Evolutionary conservation across 2,113 vertebrate genomes (phyloP).

Genomic region (Callipepla californica): DNA sequence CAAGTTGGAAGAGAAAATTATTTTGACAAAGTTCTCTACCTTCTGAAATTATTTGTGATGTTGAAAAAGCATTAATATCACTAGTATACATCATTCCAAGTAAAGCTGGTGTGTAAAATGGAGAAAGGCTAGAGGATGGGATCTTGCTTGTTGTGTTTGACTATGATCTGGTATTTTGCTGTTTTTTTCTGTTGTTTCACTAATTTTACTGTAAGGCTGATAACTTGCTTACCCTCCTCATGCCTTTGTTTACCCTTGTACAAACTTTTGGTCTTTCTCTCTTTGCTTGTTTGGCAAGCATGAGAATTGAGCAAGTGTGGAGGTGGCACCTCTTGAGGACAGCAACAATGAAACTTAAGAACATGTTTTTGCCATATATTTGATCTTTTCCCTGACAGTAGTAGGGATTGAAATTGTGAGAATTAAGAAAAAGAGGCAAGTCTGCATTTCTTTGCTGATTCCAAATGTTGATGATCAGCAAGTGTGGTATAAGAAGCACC

Average conservation of each 20-base stretch:
- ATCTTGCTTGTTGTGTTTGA: neutral
- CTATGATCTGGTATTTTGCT: neutral
- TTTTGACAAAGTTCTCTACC: neutral
- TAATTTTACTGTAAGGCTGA: neutral
- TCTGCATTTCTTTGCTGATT: neutral
- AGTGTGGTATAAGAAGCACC: neutral
- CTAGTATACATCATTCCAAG: neutral
- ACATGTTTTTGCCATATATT: neutral
- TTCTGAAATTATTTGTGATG: neutral
- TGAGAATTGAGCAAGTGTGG: neutral
- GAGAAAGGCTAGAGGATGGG: neutral
- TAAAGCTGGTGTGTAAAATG: neutral
- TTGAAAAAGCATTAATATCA: neutral
- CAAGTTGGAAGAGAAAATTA: neutral
- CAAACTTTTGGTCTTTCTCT: neutral
- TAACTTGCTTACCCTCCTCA: neutral
- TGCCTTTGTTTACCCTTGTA: neutral
- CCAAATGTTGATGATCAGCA: neutral
- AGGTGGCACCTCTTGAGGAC: neutral
- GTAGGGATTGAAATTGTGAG: neutral
- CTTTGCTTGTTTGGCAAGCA: neutral
- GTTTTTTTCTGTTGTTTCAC: neutral
- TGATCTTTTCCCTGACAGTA: neutral
- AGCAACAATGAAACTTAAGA: neutral
- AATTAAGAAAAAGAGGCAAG: neutral